Percentiles rank a stretch among this genome's conserved stretches.
These are phyloP conservation scores for Nezara viridula DNA, from an alignment of 2,888 invertebrate species.

Conservation along the genomic window DNA sequence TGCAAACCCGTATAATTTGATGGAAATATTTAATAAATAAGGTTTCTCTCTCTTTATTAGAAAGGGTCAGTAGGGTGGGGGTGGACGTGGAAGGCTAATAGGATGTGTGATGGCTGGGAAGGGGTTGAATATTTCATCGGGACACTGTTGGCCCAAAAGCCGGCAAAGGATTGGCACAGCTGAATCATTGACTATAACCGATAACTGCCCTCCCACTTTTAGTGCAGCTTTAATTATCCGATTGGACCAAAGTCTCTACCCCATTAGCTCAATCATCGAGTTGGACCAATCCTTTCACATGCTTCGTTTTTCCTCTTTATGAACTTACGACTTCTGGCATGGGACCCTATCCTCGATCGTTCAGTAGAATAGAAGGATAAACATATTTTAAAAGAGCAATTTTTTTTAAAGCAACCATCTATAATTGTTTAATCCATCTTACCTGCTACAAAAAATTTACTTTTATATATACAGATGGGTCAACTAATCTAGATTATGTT, in stretches of 20 bases:
- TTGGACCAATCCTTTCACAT: not conserved
- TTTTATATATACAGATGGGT: too few species aligned
- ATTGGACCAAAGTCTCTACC: not conserved
- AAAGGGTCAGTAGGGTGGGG: not conserved
- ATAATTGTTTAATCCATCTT: too few species aligned
- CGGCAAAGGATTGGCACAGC: conserved; percentile 34
- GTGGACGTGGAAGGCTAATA: conserved; percentile 15
- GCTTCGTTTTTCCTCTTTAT: not conserved
- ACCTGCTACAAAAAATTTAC: too few species aligned
- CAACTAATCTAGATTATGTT: too few species aligned
- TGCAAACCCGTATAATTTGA: too few species aligned
- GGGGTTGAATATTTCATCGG: conserved; percentile 49
- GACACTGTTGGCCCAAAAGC: conserved; percentile 42
- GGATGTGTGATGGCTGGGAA: conserved; percentile 40
- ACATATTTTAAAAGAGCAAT: too few species aligned
- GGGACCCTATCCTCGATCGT: too few species aligned
- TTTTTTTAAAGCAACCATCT: too few species aligned
- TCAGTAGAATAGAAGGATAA: too few species aligned
- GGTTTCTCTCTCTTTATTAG: conserved; percentile 2
- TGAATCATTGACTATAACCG: conserved; percentile 38
- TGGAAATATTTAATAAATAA: too few species aligned
- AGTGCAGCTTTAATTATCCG: conserved; percentile 32
- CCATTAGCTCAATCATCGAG: not conserved
- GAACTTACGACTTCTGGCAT: too few species aligned
- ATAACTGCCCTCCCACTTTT: conserved; percentile 30